Evolutionary conservation across 2,888 invertebrate species (phyloP).

Genomic region (Drosophila melanosoma): DNA sequence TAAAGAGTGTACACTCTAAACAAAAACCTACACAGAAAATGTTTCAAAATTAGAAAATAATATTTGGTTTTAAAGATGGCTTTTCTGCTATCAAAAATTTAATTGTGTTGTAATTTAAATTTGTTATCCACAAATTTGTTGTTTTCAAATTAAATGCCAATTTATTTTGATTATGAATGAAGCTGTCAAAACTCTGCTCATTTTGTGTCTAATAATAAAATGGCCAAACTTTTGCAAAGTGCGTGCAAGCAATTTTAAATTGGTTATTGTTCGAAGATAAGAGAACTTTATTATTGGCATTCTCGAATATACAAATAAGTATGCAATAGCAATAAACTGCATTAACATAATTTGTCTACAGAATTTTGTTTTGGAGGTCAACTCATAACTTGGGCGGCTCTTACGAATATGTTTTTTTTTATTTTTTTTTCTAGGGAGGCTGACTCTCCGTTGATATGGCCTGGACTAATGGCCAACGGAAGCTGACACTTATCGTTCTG

Average conservation of each 20-base stretch:
- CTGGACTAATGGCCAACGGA: conserved; percentile 38
- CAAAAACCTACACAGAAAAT: not conserved
- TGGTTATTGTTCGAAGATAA: not conserved
- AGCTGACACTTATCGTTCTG: conserved; percentile 30
- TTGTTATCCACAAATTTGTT: not conserved
- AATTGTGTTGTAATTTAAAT: not conserved
- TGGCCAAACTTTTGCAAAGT: not conserved
- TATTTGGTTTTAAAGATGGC: not conserved
- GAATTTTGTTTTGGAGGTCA: conserved; percentile 18
- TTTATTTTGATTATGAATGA: not conserved
- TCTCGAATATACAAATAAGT: not conserved
- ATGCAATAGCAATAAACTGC: conserved; percentile 48
- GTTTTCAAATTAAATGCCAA: not conserved
- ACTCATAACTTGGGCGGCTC: conserved; percentile 45
- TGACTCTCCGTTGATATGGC: not conserved
- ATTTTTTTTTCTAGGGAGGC: not conserved
- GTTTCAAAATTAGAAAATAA: not conserved
- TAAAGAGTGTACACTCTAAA: not conserved
- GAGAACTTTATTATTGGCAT: not conserved
- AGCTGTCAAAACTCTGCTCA: not conserved
- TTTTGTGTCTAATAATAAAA: not conserved
- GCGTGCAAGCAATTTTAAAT: not conserved
- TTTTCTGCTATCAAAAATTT: not conserved
- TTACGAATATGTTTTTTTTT: conserved; percentile 57
- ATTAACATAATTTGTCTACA: conserved; percentile 72